Evolutionary conservation across 1,140 invertebrate genomes (phyloP).

Genomic region (Zophobas atratus): DNA sequence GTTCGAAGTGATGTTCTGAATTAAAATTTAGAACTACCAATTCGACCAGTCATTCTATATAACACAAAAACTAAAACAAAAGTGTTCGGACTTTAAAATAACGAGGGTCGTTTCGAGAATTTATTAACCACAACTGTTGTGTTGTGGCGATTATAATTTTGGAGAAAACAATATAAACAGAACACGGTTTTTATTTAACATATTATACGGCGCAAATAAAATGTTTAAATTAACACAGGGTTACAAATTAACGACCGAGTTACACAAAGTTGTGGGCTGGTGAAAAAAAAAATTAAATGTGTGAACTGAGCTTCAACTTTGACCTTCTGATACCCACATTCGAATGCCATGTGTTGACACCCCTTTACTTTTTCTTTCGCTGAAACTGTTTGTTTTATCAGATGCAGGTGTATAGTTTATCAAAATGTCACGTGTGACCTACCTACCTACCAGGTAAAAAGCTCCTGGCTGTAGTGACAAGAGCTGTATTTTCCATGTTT

Average conservation of each 20-base stretch:
- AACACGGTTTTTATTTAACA: no score
- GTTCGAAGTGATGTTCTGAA: neutral
- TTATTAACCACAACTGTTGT: neutral
- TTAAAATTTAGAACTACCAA: neutral
- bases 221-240: no score
- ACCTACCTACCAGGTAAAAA: neutral
- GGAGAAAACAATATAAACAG: no score
- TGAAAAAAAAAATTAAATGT: no score
- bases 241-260: no score
- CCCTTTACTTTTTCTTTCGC: neutral
- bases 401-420: conserved; percentile 33
- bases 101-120: neutral
- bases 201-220: no score
- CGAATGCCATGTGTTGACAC: conserved; percentile 28
- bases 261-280: no score
- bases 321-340: conserved; percentile 13
- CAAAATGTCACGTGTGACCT: conserved; percentile 19
- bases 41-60: conserved; percentile 1
- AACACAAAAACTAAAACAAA: neutral
- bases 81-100: neutral
- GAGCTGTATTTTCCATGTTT: neutral
- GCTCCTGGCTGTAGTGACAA: neutral
- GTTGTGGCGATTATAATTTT: no score
- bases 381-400: conserved; percentile 25
- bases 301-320: neutral